phyloP scores from a whole-genome alignment of 2,888 invertebrate genomes.

The Tachina grossa region DNA sequence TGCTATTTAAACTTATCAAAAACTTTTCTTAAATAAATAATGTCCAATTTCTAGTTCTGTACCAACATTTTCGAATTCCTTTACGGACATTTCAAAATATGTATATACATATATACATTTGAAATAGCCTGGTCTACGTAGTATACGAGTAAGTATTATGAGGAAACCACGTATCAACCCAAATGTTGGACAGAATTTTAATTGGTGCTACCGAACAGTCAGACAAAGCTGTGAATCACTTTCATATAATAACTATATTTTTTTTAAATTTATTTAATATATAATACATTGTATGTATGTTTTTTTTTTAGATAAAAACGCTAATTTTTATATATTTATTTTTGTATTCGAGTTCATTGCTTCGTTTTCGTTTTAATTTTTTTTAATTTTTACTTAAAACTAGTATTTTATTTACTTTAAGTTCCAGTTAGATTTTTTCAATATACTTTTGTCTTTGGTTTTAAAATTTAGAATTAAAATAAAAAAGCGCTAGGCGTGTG shows the following conservation, averaged over 20 bases:
- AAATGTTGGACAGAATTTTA: too few relatives aligned
- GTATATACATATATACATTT: too few relatives aligned
- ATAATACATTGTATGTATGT: background rate
- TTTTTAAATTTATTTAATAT: background rate
- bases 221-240: conserved; percentile 1
- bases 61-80: too few relatives aligned
- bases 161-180: too few relatives aligned
- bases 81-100: too few relatives aligned
- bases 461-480: conserved; percentile 49
- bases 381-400: conserved; percentile 27
- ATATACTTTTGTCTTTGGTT: conserved; percentile 19
- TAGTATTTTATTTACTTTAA: conserved; percentile 41
- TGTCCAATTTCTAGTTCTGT: too few relatives aligned
- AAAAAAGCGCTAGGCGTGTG: conserved; percentile 70
- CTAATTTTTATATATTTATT: background rate
- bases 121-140: too few relatives aligned
- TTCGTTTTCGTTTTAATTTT: conserved; percentile 36
- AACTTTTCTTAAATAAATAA: too few relatives aligned
- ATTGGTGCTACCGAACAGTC: background rate
- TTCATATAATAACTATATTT: background rate
- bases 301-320: conserved; percentile 13
- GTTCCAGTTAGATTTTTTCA: conserved; percentile 9
- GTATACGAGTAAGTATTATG: too few relatives aligned
- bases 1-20: too few relatives aligned
- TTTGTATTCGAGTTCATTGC: conserved; percentile 39